Conservation (phyloP, 2,888 invertebrate genomes). For the Protonemura montana region DNA sequence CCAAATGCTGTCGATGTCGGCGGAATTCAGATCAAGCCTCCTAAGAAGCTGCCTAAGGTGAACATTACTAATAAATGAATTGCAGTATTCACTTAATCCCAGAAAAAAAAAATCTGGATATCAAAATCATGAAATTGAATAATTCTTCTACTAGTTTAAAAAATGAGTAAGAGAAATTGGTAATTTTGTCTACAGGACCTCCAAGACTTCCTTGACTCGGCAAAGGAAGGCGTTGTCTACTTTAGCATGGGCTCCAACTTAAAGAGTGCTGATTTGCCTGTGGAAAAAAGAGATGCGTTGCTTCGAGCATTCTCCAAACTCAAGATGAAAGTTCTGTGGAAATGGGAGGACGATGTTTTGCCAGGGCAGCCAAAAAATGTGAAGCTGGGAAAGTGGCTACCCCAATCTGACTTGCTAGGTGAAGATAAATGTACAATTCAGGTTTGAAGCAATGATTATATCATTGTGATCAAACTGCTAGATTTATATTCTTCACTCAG, state of each 20-base stretch:
- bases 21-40: constrained; percentile 53
- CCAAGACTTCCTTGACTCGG: constrained; percentile 51
- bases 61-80: too few species aligned
- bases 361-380: constrained; percentile 53
- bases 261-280: constrained; percentile 50
- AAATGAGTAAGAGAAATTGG: too few species aligned
- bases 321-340: constrained; percentile 54
- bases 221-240: constrained; percentile 52
- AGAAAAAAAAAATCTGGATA: too few species aligned
- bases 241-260: constrained; percentile 54
- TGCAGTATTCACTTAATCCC: too few species aligned
- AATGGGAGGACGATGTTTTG: constrained; percentile 53
- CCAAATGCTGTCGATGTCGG: constrained; percentile 54
- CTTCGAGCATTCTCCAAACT: constrained; percentile 53
- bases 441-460: too few species aligned
- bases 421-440: constrained; percentile 46
- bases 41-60: constrained; percentile 45
- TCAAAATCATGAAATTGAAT: too few species aligned
- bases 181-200: constrained; percentile 52
- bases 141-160: too few species aligned
- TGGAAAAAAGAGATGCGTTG: constrained; percentile 49
- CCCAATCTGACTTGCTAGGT: constrained; percentile 58
- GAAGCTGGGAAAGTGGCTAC: constrained; percentile 53
- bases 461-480: too few species aligned
- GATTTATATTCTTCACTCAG: too few species aligned